A percentile compares a stretch with the other conserved stretches of the same genome.
Evolutionary conservation across 1,140 invertebrate species (phyloP).

Genomic region (Sipha flava): DNA sequence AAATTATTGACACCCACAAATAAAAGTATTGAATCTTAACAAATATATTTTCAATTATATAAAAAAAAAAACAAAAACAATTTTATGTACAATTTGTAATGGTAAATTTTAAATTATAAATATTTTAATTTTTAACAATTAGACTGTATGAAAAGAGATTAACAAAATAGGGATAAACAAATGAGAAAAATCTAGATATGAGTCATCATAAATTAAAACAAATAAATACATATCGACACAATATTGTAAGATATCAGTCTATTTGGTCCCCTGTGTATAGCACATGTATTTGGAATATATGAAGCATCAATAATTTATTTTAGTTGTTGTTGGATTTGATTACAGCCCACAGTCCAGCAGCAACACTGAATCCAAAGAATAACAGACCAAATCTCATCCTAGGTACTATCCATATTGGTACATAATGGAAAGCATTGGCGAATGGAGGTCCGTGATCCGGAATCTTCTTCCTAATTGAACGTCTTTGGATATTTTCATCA

Average conservation of each 20-base stretch:
- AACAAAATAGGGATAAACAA: background rate
- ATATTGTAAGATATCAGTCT: slow-evolving; percentile 15
- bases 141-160: background rate
- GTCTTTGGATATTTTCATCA: background rate
- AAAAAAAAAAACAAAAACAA: too few species aligned
- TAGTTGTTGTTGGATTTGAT: background rate
- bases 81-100: too few species aligned
- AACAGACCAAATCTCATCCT: slow-evolving; percentile 34
- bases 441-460: background rate
- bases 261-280: slow-evolving; percentile 6
- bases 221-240: background rate
- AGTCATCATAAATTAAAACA: background rate
- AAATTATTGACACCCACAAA: too few species aligned
- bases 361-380: slow-evolving; percentile 36
- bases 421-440: slow-evolving; percentile 1
- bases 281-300: slow-evolving; percentile 18
- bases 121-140: too few species aligned
- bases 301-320: background rate
- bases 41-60: too few species aligned
- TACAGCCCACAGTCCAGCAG: slow-evolving; percentile 37
- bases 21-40: too few species aligned
- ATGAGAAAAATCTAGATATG: background rate
- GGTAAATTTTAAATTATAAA: too few species aligned
- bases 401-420: slow-evolving; percentile 7
- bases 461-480: background rate